Conservation (phyloP, 2,113 vertebrate species). For the Paradoxurus hermaphroditus region DNA sequence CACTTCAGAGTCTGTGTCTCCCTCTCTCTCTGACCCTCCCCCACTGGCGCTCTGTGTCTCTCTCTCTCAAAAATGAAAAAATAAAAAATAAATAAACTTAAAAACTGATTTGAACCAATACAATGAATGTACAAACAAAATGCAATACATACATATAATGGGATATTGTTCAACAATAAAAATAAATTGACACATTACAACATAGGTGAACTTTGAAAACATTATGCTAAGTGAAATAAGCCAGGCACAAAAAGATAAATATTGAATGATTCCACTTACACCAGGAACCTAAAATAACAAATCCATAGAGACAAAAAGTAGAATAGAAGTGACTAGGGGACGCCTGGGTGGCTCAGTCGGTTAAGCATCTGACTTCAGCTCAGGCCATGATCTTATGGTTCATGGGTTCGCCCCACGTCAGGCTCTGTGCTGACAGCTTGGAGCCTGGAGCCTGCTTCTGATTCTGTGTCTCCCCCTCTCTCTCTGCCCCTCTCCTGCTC, state of each 20-base stretch:
- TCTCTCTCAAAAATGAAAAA: too few relatives aligned
- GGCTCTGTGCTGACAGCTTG: too few relatives aligned
- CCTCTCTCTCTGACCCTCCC: too few relatives aligned
- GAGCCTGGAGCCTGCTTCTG: too few relatives aligned
- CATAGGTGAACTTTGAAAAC: background rate
- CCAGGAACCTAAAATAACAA: background rate
- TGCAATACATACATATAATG: background rate
- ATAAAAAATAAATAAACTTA: background rate
- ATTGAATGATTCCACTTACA: background rate
- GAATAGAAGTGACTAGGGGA: background rate
- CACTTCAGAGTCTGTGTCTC: too few relatives aligned
- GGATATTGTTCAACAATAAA: background rate
- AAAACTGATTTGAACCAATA: background rate
- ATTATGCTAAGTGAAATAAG: background rate
- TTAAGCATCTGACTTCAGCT: too few relatives aligned
- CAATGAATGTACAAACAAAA: background rate
- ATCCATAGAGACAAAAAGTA: background rate
- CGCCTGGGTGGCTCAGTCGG: background rate
- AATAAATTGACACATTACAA: background rate
- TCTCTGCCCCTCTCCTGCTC: too few relatives aligned
- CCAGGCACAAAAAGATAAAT: background rate
- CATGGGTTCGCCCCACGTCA: too few relatives aligned
- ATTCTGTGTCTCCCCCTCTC: too few relatives aligned
- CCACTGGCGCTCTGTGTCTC: too few relatives aligned
- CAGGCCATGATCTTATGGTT: too few relatives aligned